Conservation (phyloP, 2,888 invertebrate species). For the Notocelia uddmanniana region DNA sequence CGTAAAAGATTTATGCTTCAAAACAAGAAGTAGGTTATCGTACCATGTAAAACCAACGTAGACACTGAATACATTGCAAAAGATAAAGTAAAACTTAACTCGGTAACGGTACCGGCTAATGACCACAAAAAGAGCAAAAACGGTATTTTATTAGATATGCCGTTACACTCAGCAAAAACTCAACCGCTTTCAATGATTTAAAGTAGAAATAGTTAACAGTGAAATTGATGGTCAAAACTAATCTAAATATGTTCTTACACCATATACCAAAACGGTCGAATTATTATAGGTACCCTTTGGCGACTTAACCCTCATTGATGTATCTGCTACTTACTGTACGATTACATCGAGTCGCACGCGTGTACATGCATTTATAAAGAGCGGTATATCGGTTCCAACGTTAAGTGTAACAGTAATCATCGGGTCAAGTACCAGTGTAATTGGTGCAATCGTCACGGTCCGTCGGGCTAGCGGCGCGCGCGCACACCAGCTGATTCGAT, state of each 20-base stretch:
- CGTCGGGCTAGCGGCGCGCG: conserved; percentile 64
- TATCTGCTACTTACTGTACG: neutral
- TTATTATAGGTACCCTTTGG: neutral
- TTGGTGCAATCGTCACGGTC: conserved; percentile 61
- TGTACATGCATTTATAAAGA: neutral
- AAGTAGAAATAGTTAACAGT: neutral
- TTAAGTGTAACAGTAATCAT: conserved; percentile 44
- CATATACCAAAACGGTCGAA: neutral
- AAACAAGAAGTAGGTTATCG: no score
- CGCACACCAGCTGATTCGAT: conserved; percentile 65
- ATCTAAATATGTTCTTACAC: conserved; percentile 13
- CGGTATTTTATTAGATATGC: conserved; percentile 13
- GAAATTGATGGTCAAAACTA: conserved; percentile 8
- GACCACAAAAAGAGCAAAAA: conserved; percentile 12
- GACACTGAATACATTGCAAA: neutral
- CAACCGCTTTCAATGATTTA: conserved; percentile 1
- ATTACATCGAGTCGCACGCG: neutral
- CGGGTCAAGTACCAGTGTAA: conserved; percentile 55
- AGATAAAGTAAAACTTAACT: neutral
- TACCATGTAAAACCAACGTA: no score
- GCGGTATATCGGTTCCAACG: conserved; percentile 34
- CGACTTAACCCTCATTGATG: neutral
- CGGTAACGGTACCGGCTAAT: conserved; percentile 15
- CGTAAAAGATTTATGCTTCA: neutral
- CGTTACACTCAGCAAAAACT: conserved; percentile 41